These are phyloP conservation scores for Passerculus sandwichensis DNA, from an alignment of 2,797 vertebrate genomes.

Conservation along the genomic window DNA sequence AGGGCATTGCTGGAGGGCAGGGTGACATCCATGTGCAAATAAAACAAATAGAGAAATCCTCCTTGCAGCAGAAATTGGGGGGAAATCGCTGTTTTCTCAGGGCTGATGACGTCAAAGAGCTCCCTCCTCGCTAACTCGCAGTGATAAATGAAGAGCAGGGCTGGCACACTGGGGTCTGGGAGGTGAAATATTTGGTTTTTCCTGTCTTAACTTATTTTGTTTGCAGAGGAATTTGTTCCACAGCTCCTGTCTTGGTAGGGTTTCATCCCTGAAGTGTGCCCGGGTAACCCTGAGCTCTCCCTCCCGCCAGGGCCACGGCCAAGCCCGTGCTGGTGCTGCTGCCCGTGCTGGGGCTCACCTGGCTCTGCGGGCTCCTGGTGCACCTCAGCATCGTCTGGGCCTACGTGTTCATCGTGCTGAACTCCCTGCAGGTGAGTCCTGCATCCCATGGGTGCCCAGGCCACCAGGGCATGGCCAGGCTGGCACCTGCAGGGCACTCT, in stretches of 20 bases:
- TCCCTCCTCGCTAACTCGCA: not conserved
- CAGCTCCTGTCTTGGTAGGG: not conserved
- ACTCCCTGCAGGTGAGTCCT: constrained; percentile 88
- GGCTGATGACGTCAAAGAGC: constrained; percentile 34
- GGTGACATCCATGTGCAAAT: constrained; percentile 48
- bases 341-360: constrained; percentile 91
- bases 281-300: not conserved
- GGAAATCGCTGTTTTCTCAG: constrained; percentile 22
- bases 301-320: constrained; percentile 82
- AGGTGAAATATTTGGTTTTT: not conserved
- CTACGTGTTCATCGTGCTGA: constrained; percentile 87
- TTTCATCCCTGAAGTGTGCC: not conserved
- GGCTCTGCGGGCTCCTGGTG: constrained; percentile 89
- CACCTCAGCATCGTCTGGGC: constrained; percentile 86
- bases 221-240: constrained; percentile 15
- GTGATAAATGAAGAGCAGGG: constrained; percentile 19
- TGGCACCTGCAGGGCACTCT: accelerated
- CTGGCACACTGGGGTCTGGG: not conserved
- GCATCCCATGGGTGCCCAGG: accelerated
- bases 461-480: not conserved
- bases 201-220: constrained; percentile 4
- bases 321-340: constrained; percentile 89
- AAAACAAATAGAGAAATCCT: constrained; percentile 38
- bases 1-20: constrained; percentile 60
- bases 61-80: not conserved